These are phyloP conservation scores for Drosophila diplacantha DNA, from an alignment of 2,888 invertebrate species.

Conservation along the genomic window DNA sequence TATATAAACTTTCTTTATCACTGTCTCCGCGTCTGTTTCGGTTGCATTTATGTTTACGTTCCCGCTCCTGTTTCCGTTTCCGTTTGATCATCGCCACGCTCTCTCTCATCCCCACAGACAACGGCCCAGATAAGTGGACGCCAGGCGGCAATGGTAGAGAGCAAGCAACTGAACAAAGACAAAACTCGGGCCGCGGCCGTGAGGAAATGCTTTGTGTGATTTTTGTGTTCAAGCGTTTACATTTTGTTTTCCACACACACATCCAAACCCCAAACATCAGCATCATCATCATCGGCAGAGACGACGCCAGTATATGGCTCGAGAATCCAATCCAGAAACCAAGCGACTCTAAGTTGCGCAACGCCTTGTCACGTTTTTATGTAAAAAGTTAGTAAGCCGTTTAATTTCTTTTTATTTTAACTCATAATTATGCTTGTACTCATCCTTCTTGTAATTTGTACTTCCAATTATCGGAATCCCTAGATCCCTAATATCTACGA, in stretches of 20 bases:
- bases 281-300: conserved; percentile 32
- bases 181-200: conserved; percentile 57
- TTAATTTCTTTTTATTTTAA: neutral
- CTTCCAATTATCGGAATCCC: neutral
- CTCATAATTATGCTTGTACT: conserved; percentile 10
- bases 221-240: conserved; percentile 69
- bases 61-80: conserved; percentile 40
- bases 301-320: conserved; percentile 39
- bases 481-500: conserved; percentile 13
- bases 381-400: conserved; percentile 69
- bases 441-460: conserved; percentile 15
- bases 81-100: conserved; percentile 55
- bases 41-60: conserved; percentile 53
- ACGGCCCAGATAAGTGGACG: conserved; percentile 78
- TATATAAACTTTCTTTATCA: conserved; percentile 15
- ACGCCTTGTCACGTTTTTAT: conserved; percentile 63
- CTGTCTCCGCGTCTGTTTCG: conserved; percentile 29
- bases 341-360: conserved; percentile 68
- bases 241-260: conserved; percentile 59
- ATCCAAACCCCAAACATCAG: conserved; percentile 10
- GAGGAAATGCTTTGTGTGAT: conserved; percentile 70
- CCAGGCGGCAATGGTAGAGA: conserved; percentile 60
- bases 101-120: conserved; percentile 71
- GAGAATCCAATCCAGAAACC: conserved; percentile 32
- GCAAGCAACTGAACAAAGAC: conserved; percentile 71